Conservation (phyloP, 2,888 invertebrate species). For the Deilephila porcellus region DNA sequence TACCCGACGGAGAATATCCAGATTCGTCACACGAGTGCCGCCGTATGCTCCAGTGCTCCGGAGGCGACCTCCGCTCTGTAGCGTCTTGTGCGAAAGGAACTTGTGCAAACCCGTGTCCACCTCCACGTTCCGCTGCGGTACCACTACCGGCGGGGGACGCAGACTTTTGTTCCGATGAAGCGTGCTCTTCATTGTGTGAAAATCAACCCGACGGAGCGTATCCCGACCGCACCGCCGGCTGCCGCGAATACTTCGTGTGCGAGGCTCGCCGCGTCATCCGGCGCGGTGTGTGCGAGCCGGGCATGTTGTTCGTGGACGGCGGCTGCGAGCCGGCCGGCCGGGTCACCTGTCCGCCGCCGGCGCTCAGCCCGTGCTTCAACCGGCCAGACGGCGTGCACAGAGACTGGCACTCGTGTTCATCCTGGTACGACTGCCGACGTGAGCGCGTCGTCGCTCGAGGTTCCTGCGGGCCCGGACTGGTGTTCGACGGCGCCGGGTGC, state of each 20-base stretch:
- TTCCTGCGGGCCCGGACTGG: constrained; percentile 73
- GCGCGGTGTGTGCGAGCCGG: constrained; percentile 83
- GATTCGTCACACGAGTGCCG: constrained; percentile 85
- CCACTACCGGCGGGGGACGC: constrained; percentile 81
- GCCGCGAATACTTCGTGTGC: constrained; percentile 85
- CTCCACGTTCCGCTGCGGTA: constrained; percentile 70
- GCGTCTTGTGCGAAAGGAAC: constrained; percentile 61
- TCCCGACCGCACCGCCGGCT: constrained; percentile 81
- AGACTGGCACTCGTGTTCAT: constrained; percentile 76
- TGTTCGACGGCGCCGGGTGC: constrained; percentile 82
- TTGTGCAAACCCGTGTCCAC: constrained; percentile 66
- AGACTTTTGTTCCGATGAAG: constrained; percentile 78
- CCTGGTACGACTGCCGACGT: constrained; percentile 80
- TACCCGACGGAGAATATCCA: constrained; percentile 83
- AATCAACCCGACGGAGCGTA: constrained; percentile 83
- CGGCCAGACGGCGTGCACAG: constrained; percentile 74
- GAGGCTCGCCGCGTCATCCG: constrained; percentile 79
- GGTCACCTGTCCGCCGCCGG: constrained; percentile 76
- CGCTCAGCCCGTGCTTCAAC: constrained; percentile 76
- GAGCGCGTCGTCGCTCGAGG: constrained; percentile 75
- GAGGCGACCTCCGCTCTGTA: constrained; percentile 72
- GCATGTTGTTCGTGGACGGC: constrained; percentile 79
- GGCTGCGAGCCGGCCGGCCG: constrained; percentile 77
- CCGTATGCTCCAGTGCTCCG: constrained; percentile 78
- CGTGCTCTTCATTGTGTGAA: constrained; percentile 79